Conservation (phyloP, 1,140 invertebrate genomes). For the Calephelis nemesis region DNA sequence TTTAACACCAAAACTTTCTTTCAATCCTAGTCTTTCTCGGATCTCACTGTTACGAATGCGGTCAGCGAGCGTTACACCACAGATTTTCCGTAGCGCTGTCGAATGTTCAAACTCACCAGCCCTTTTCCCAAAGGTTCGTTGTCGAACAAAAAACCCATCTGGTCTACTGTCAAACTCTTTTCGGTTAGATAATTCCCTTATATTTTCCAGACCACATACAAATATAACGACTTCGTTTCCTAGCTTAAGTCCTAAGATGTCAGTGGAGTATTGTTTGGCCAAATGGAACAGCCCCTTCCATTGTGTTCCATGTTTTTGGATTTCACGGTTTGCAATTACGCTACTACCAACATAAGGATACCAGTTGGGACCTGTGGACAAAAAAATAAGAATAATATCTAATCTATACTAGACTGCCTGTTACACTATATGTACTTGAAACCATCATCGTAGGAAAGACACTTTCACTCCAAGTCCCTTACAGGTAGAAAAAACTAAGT, state of each 20-base stretch:
- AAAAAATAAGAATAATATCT: background rate
- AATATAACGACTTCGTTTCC: slow-evolving; percentile 24
- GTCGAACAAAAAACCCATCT: slow-evolving; percentile 23
- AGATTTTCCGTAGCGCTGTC: too few relatives aligned
- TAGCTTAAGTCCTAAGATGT: slow-evolving; percentile 26
- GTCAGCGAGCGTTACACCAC: too few relatives aligned
- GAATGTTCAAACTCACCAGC: slow-evolving; percentile 11
- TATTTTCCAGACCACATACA: slow-evolving; percentile 25
- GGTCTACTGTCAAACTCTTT: slow-evolving; percentile 28
- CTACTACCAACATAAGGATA: slow-evolving; percentile 30
- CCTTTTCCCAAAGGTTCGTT: slow-evolving; percentile 24
- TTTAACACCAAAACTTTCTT: too few relatives aligned
- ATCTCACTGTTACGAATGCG: too few relatives aligned
- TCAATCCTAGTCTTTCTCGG: too few relatives aligned
- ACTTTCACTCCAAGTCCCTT: too few relatives aligned
- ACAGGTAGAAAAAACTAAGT: too few relatives aligned
- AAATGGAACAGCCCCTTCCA: slow-evolving; percentile 26
- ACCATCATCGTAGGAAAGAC: too few relatives aligned
- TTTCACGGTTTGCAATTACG: slow-evolving; percentile 14
- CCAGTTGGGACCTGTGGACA: slow-evolving; percentile 25
- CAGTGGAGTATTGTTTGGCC: slow-evolving; percentile 25
- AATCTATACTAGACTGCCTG: too few relatives aligned
- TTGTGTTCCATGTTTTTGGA: slow-evolving; percentile 20
- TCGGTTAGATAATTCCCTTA: slow-evolving; percentile 12
- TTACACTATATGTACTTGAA: too few relatives aligned